phyloP scores from a whole-genome alignment of 2,113 vertebrate species.

The Malaclemys terrapin region DNA sequence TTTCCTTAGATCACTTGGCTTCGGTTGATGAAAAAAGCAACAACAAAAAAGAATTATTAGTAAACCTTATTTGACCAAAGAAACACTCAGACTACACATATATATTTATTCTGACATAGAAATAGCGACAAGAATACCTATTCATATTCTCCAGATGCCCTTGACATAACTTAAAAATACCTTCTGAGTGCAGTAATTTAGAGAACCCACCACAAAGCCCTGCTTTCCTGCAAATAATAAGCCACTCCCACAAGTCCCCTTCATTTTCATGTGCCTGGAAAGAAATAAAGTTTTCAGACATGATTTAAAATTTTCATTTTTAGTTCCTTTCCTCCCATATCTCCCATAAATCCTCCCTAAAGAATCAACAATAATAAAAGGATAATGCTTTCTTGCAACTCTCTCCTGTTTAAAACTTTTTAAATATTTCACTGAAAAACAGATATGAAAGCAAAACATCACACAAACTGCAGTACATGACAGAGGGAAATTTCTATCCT shows the following conservation, averaged over 20 bases:
- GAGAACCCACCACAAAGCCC: neutral
- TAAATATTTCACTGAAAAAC: neutral
- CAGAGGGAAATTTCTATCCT: neutral
- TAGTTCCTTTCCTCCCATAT: neutral
- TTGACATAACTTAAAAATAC: neutral
- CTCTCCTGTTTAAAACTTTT: neutral
- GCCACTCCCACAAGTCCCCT: neutral
- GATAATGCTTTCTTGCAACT: neutral
- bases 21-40: constrained; percentile 57
- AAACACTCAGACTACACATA: neutral
- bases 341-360: fast-evolving
- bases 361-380: neutral
- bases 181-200: neutral
- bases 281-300: neutral
- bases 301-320: neutral
- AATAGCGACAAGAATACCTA: neutral
- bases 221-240: neutral
- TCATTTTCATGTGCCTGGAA: neutral
- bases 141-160: neutral
- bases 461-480: neutral
- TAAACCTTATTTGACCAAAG: neutral
- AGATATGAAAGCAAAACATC: neutral
- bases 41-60: constrained; percentile 63
- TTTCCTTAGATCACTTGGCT: constrained; percentile 98
- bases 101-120: neutral